phyloP scores from a whole-genome alignment of 2,888 invertebrate species.

The Apomyelois bistriatella region DNA sequence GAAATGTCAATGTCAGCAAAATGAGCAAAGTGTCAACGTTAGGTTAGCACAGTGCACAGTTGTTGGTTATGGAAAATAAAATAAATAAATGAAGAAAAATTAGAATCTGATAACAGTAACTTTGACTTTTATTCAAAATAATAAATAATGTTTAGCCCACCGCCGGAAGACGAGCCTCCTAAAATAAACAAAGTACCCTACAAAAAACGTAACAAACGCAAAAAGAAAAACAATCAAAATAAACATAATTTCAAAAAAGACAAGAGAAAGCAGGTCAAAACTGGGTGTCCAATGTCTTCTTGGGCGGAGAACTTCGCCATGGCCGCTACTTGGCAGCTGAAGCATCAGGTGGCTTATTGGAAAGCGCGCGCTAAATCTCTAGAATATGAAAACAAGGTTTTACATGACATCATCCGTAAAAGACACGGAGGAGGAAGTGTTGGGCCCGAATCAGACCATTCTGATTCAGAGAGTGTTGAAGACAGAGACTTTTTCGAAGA shows the following conservation, averaged over 20 bases:
- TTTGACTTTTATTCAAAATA: not conserved
- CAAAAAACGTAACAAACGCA: conserved; percentile 29
- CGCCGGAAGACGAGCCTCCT: conserved; percentile 30
- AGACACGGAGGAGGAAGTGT: conserved; percentile 27
- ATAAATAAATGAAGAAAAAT: not conserved
- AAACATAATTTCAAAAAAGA: conserved; percentile 32
- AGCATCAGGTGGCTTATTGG: conserved; percentile 82
- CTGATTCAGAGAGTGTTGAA: conserved; percentile 26
- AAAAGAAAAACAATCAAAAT: conserved; percentile 37
- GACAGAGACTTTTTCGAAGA: conserved; percentile 30
- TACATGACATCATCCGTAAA: conserved; percentile 71
- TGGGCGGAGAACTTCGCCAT: conserved; percentile 62
- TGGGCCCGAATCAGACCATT: conserved; percentile 14
- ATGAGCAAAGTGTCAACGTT: not conserved
- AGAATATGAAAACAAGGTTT: conserved; percentile 78
- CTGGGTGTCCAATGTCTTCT: conserved; percentile 51
- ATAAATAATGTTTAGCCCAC: conserved; percentile 39
- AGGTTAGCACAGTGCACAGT: too few relatives aligned
- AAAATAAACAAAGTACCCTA: conserved; percentile 20
- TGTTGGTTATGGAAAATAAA: too few relatives aligned
- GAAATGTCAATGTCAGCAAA: not conserved
- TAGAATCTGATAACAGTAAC: too few relatives aligned
- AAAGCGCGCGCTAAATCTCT: conserved; percentile 79
- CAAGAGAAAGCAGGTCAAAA: conserved; percentile 26
- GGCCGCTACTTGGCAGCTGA: conserved; percentile 71